Evolutionary conservation across 1,140 invertebrate species (phyloP).

Genomic region (Dermatophagoides farinae): DNA sequence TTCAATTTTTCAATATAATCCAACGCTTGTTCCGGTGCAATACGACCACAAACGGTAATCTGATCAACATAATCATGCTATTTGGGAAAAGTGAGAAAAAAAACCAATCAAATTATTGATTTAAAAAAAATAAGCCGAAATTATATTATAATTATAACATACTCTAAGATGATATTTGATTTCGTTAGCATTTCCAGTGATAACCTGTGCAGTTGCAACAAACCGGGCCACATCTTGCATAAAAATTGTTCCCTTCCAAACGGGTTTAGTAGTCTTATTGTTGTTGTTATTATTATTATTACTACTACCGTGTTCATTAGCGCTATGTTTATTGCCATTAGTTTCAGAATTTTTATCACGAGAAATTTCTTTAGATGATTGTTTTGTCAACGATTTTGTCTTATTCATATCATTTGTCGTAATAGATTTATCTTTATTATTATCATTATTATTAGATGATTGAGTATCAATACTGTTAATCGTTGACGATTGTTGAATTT

Average conservation of each 20-base stretch:
- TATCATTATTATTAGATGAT: not conserved
- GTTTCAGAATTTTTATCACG: not conserved
- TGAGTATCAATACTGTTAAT: not conserved
- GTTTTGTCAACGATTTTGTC: not conserved
- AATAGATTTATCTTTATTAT: not conserved
- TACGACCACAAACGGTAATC: constrained; percentile 74
- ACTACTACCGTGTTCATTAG: too few species aligned
- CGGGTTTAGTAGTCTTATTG: constrained; percentile 24
- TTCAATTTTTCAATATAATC: constrained; percentile 65
- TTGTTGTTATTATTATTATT: too few species aligned
- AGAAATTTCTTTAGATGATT: not conserved
- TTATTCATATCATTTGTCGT: not conserved
- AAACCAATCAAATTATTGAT: not conserved
- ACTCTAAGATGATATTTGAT: not conserved
- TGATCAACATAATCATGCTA: constrained; percentile 44
- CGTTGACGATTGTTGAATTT: not conserved
- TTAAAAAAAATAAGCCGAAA: not conserved
- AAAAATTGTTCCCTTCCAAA: constrained; percentile 68
- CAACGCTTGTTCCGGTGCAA: constrained; percentile 72
- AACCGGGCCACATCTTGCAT: constrained; percentile 81
- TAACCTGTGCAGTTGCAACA: constrained; percentile 55
- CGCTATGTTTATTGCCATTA: not conserved
- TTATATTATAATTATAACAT: too few species aligned
- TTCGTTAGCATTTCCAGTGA: constrained; percentile 27
- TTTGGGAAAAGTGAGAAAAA: constrained; percentile 1